Evolutionary conservation across 2,113 vertebrate species (phyloP).

Genomic region (Burhinus oedicnemus): DNA sequence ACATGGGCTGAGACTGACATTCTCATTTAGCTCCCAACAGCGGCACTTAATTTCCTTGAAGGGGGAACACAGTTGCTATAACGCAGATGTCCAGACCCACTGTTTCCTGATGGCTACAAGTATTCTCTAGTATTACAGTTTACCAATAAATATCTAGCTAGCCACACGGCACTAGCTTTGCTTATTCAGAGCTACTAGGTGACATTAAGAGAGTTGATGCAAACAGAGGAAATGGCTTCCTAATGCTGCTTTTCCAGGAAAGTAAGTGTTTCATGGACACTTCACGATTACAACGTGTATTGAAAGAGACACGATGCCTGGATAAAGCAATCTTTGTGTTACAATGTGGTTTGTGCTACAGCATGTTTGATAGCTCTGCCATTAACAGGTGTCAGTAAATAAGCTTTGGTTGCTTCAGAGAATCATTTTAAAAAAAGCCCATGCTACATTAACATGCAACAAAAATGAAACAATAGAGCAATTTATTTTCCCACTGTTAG

Average conservation of each 20-base stretch:
- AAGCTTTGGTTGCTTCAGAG: not conserved
- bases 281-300: rapidly evolving
- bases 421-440: not conserved
- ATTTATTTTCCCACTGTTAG: not conserved
- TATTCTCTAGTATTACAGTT: not conserved
- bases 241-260: not conserved
- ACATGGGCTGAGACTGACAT: not conserved
- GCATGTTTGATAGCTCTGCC: not conserved
- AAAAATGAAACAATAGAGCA: not conserved
- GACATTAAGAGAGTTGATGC: not conserved
- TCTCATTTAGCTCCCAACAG: not conserved
- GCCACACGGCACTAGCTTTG: not conserved
- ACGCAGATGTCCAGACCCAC: not conserved
- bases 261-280: not conserved
- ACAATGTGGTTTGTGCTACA: not conserved
- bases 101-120: not conserved
- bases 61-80: not conserved
- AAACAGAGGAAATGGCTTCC: not conserved
- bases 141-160: not conserved
- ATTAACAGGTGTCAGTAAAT: not conserved
- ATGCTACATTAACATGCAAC: not conserved
- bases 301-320: not conserved
- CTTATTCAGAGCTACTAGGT: not conserved
- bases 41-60: not conserved
- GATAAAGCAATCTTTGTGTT: not conserved